Base-by-base conservation (phyloP, 2,113 vertebrate genomes). In the Mus spicilegus region DNA sequence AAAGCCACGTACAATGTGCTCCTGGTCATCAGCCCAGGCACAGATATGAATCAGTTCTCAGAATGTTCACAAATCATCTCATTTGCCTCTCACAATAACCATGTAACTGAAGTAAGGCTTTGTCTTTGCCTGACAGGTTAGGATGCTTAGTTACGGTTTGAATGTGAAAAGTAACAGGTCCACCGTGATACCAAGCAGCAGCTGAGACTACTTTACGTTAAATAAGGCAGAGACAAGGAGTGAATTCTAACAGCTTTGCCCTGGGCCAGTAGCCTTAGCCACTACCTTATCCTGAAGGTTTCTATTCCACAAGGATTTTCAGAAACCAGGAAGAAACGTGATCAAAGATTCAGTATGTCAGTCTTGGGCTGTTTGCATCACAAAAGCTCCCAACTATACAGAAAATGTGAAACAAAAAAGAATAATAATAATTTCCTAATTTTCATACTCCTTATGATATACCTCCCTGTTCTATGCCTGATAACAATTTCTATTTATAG, bases 51-150 rank as follows among this genome's bases (percentile, higher is more conserved):
- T 1, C 73, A 14, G 17, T 58, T 84, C 67, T 61, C 46, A 78
- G n/a, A 65, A 86, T 78, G 72, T 88, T 94, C 26, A 87, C 28
- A 81, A 46, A 90, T 80, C 65, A 87, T 73, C 24, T 95, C 58
- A 61, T 78, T 69, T 78, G 30, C 69, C 82, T 87, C 36, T 95
- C 42, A 72, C 7, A 77, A 77, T 61, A 77, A 58, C 30, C 22
- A 84, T 22, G 67, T 65, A 26, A 67, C 8, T 14, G 72, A 89
- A 93, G 14, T 70, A 73, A 46, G 77, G 61, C 20, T 69, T 63
- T 78, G 46, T 80, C 63, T 8, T 58, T 72, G 36, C 22, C 82
- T 85, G 89, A 73, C 2, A 58, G 17, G 36, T 61, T 87, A 93
- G 67, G 49, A 94, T 85, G 77, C 39, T 77, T 61, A 94, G 76